Base-by-base conservation (phyloP, 2,113 vertebrate genomes). In the Percopsis transmontana region DNA sequence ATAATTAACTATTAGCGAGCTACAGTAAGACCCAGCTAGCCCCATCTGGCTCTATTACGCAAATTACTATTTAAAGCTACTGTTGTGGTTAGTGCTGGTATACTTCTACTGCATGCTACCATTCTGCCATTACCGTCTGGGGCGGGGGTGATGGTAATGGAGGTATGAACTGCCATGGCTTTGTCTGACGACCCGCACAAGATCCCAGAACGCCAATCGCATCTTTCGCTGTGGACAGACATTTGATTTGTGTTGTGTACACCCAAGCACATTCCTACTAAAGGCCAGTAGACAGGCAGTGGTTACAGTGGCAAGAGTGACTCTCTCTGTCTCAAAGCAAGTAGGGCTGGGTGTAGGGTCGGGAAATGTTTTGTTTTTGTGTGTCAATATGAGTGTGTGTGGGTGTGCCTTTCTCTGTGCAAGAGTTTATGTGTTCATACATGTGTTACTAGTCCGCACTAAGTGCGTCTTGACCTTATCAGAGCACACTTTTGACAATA, bases 251-350 rank as follows among this genome's bases (percentile, higher is more conserved):
- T 79, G 48, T 65, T 81, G 44, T 81, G 79, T 68, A 27, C 47
- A 48, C 63, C 48, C 63, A 42, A 78, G 68, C 58, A 71, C 72
- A 82, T 85, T 88, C 77, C 81, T 85, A 45, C 23, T 18, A 4
- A 62, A 84, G 82, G 83, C 86, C 82, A 84, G 50, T 62, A 77
- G 83, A 86, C 21, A 53, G 58, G 60, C 65, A 33, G 74, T n/a
- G 68, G 77, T 83, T 68, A 54, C 48, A 72, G 76, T 74, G 75
- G 72, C 65, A 62, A 56, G 58, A 73, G 40, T 76, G 82, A 69
- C 71, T 80, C 14, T 21, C 53, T 33, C 21, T 76, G 60, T 73
- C 82, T 77, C 45, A 57, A 59, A 21, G 54, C 74, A 62, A 51
- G 23, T 27, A 56, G 38, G 61, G 62, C n/a, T 58, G 60, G 6